A percentile compares a stretch with the other conserved stretches of the same genome.
These are phyloP conservation scores for Ia io DNA, from an alignment of 2,113 vertebrate genomes.

Conservation along the genomic window DNA sequence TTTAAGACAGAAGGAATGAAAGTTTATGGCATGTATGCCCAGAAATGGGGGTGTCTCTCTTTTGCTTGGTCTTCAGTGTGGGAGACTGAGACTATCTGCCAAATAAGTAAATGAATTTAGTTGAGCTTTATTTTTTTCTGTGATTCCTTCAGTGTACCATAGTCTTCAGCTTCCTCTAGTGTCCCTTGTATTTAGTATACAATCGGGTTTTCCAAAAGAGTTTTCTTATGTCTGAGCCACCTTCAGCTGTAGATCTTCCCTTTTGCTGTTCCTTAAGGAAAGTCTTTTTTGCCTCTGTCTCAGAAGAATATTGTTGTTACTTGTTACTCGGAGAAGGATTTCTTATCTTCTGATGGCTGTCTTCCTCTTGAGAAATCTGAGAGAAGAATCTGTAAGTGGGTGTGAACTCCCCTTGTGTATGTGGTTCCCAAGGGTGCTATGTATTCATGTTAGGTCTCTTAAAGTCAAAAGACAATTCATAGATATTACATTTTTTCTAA, in stretches of 20 bases:
- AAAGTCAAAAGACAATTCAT: background rate
- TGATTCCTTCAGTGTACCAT: background rate
- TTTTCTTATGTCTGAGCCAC: background rate
- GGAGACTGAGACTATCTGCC: background rate
- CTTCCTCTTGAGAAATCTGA: background rate
- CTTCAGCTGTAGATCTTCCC: background rate
- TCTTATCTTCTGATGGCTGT: background rate
- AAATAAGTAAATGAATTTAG: background rate
- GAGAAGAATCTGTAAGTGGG: background rate
- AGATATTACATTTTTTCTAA: background rate
- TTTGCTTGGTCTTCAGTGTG: background rate
- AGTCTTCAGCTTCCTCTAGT: background rate
- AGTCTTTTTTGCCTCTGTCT: background rate
- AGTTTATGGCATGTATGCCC: background rate
- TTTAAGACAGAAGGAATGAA: background rate
- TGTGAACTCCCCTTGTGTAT: background rate
- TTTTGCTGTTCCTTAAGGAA: background rate
- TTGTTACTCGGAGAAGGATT: background rate
- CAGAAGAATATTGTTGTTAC: background rate
- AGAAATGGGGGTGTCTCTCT: background rate
- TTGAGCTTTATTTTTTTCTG: background rate
- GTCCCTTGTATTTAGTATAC: background rate
- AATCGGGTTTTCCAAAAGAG: background rate
- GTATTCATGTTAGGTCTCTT: background rate
- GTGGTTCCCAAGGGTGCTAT: background rate